A percentile compares a stretch with the other conserved stretches of the same genome.
Conservation (phyloP, 2,888 invertebrate species). For the Odontomyia ornata region DNA sequence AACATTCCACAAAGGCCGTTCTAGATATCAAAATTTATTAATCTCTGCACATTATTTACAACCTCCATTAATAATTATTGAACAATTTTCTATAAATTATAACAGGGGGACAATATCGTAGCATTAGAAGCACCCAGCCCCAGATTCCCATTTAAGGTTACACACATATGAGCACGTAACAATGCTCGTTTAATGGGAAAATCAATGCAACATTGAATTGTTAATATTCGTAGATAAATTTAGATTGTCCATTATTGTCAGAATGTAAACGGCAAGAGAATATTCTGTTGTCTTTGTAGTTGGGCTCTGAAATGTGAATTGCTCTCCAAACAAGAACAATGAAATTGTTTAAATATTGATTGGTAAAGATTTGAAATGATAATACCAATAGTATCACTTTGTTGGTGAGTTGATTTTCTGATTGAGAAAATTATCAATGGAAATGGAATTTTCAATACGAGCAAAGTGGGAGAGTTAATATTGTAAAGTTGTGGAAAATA, state of each 20-base stretch:
- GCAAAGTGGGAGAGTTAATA: too few relatives aligned
- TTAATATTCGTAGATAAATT: neutral
- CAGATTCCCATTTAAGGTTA: neutral
- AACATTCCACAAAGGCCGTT: too few relatives aligned
- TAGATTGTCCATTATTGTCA: neutral
- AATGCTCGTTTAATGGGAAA: neutral
- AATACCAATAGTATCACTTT: neutral
- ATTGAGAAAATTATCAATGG: too few relatives aligned
- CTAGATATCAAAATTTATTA: neutral
- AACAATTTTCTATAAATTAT: conserved; percentile 26
- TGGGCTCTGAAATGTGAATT: neutral
- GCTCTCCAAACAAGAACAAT: neutral
- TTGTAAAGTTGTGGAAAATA: too few relatives aligned
- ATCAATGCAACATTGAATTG: neutral
- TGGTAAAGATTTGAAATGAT: neutral
- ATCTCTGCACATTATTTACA: conserved; percentile 2
- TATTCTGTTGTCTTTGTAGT: neutral
- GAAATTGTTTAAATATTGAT: conserved; percentile 7
- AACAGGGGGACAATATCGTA: neutral
- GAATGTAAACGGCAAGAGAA: too few relatives aligned
- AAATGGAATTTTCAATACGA: too few relatives aligned
- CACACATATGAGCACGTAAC: neutral
- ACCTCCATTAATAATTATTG: neutral
- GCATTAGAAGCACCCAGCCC: neutral
- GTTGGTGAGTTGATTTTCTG: too few relatives aligned